Evolutionary conservation across 2,113 vertebrate genomes (phyloP).

Genomic region (Odobenus rosmarus): DNA sequence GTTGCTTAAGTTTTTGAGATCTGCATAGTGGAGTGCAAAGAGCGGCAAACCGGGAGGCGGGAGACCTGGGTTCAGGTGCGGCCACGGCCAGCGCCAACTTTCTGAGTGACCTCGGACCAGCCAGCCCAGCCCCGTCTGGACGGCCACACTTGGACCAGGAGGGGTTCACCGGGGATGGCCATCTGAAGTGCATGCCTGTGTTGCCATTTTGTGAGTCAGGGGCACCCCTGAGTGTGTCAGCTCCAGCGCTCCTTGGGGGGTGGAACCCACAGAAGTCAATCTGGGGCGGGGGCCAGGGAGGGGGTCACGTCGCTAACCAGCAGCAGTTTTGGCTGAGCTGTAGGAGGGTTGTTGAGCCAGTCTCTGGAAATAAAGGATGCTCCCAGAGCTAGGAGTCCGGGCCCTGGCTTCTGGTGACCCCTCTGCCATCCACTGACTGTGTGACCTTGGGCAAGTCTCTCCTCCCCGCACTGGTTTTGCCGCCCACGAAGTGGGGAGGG

Average conservation of each 20-base stretch:
- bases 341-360: background rate
- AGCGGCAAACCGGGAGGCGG: background rate
- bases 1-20: slow-evolving; percentile 71
- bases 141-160: background rate
- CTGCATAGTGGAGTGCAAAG: slow-evolving; percentile 9
- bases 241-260: background rate
- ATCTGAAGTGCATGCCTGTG: background rate
- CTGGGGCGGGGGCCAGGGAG: background rate
- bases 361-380: background rate
- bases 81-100: slow-evolving; percentile 42
- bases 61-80: slow-evolving; percentile 57
- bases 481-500: background rate
- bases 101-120: slow-evolving; percentile 36
- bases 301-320: background rate
- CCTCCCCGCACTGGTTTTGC: background rate
- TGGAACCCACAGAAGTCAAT: background rate
- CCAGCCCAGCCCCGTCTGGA: background rate
- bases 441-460: slow-evolving; percentile 61
- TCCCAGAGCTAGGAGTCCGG: background rate
- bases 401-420: background rate
- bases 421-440: background rate
- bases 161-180: background rate
- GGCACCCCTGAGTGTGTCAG: background rate
- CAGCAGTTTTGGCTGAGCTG: background rate
- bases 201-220: slow-evolving; percentile 40